These are phyloP conservation scores for Melanotus villosus DNA, from an alignment of 2,888 invertebrate species.

Conservation along the genomic window DNA sequence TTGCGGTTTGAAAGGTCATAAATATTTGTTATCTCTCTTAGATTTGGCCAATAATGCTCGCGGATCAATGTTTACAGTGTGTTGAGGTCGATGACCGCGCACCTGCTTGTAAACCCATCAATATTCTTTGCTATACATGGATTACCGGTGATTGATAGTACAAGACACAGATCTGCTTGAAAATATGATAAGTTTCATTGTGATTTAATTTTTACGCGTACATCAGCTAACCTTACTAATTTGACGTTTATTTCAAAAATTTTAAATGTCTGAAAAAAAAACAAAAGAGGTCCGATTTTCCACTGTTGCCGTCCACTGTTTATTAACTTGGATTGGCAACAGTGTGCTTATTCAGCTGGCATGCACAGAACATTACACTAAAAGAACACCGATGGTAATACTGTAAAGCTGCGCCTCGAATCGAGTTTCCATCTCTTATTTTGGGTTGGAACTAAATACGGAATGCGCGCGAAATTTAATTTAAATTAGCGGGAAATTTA, in stretches of 20 bases:
- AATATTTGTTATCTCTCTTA: slow-evolving; percentile 32
- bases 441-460: no score
- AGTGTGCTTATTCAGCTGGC: slow-evolving; percentile 23
- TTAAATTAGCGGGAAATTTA: no score
- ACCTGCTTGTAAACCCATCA: slow-evolving; percentile 47
- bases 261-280: slow-evolving; percentile 11
- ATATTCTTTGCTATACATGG: slow-evolving; percentile 25
- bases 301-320: slow-evolving; percentile 7
- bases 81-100: slow-evolving; percentile 66
- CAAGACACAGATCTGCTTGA: not conserved
- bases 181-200: not conserved
- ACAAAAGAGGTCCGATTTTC: slow-evolving; percentile 12
- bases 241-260: slow-evolving; percentile 18
- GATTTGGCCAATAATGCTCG: slow-evolving; percentile 23
- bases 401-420: no score
- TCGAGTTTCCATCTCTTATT: no score
- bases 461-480: no score
- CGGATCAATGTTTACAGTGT: slow-evolving; percentile 65
- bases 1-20: slow-evolving; percentile 19
- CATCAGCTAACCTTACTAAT: slow-evolving; percentile 28
- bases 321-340: slow-evolving; percentile 10
- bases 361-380: no score
- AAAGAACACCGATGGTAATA: no score
- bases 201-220: not conserved
- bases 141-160: not conserved